These are phyloP conservation scores for Platyrinchus mystaceus DNA, from an alignment of 2,797 vertebrate species.

Conservation along the genomic window DNA sequence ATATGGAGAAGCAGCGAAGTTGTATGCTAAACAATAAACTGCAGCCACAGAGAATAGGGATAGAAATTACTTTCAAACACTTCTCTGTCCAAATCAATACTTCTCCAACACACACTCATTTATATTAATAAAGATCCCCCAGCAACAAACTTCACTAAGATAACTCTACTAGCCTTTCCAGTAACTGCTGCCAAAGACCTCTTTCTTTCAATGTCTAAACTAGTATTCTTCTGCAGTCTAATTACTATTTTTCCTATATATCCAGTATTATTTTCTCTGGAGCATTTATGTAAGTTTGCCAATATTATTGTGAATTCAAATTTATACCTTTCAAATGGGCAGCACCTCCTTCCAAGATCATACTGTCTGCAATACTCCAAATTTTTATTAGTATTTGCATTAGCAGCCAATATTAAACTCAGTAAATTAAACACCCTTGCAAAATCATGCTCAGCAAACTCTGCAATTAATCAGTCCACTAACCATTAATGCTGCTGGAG, in stretches of 20 bases:
- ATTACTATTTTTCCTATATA: neutral
- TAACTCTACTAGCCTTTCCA: neutral
- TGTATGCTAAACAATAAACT: neutral
- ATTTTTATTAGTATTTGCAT: neutral
- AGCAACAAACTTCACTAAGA: neutral
- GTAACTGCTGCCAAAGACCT: neutral
- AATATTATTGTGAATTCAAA: neutral
- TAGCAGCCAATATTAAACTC: neutral
- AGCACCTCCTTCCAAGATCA: neutral
- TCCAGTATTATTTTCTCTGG: neutral
- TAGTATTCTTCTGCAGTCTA: neutral
- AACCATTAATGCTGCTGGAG: slow-evolving; percentile 86
- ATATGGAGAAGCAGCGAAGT: neutral
- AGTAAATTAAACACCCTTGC: neutral
- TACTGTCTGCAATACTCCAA: neutral
- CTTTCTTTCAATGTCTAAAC: neutral
- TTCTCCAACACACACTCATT: neutral
- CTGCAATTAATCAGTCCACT: slow-evolving; percentile 29
- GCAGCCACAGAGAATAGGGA: neutral
- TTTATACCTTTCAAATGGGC: neutral
- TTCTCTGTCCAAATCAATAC: neutral
- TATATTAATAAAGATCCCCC: neutral
- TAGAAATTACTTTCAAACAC: neutral
- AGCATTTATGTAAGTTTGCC: neutral
- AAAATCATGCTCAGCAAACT: neutral